These are phyloP conservation scores for Odontesthes bonariensis DNA, from an alignment of 2,113 vertebrate species.

Conservation along the genomic window DNA sequence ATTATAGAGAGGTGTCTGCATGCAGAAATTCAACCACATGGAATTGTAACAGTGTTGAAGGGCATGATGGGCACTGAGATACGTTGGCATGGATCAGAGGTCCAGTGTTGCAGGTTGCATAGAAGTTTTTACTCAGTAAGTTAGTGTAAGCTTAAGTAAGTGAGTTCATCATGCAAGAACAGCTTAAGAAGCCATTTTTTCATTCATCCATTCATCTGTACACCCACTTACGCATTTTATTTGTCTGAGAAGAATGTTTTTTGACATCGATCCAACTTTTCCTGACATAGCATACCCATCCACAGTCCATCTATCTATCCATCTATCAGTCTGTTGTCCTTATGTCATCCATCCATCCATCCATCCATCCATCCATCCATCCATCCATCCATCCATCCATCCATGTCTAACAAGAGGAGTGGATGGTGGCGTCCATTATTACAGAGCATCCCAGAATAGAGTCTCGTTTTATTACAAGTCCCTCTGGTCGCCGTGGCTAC, in stretches of 20 bases:
- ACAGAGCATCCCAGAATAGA: constrained; percentile 89
- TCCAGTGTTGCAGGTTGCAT: neutral
- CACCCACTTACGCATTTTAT: neutral
- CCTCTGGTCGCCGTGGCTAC: constrained; percentile 85
- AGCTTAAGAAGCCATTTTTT: neutral
- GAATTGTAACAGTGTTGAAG: constrained; percentile 64
- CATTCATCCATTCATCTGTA: constrained; percentile 2
- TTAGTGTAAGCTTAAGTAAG: constrained; percentile 4
- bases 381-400: constrained; percentile 64
- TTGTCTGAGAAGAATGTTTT: neutral
- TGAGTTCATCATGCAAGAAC: neutral
- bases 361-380: constrained; percentile 38
- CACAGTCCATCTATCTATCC: constrained; percentile 16
- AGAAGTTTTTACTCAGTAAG: neutral
- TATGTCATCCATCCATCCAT: constrained; percentile 39
- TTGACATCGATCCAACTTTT: neutral
- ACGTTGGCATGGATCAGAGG: constrained; percentile 47
- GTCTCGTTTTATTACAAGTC: constrained; percentile 87
- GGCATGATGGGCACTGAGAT: constrained; percentile 42
- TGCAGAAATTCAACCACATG: constrained; percentile 70
- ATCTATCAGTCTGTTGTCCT: constrained; percentile 6
- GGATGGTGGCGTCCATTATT: constrained; percentile 85
- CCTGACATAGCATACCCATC: neutral
- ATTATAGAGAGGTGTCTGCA: constrained; percentile 81
- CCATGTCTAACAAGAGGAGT: constrained; percentile 84